phyloP scores from a whole-genome alignment of 1,140 invertebrate species.

The Phocides pigmalion region DNA sequence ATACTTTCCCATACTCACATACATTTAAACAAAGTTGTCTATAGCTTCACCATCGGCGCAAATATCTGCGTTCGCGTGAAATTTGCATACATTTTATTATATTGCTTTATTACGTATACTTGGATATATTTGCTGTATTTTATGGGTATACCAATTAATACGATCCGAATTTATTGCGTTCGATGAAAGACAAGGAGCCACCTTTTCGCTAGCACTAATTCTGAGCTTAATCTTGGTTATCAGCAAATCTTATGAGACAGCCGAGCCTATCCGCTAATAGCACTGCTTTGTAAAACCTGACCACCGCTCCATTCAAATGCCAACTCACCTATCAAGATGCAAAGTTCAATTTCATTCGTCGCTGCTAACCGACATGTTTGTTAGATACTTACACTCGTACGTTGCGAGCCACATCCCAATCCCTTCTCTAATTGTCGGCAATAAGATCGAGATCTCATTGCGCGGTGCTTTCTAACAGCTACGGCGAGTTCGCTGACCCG shows the following conservation, averaged over 20 bases:
- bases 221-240: constrained; percentile 60
- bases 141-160: constrained; percentile 7
- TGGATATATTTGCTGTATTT: neutral
- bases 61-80: too few relatives aligned
- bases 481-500: constrained; percentile 61
- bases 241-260: constrained; percentile 66
- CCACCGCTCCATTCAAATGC: neutral
- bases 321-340: constrained; percentile 6
- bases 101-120: too few relatives aligned
- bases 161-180: constrained; percentile 22
- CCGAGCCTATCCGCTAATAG: constrained; percentile 59
- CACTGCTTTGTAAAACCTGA: constrained; percentile 56
- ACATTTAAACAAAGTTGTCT: too few relatives aligned
- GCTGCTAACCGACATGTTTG: constrained; percentile 55
- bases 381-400: constrained; percentile 60
- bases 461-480: constrained; percentile 50
- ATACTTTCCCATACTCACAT: too few relatives aligned
- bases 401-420: constrained; percentile 12
- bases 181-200: constrained; percentile 35
- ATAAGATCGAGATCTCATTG: constrained; percentile 40
- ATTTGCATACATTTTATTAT: too few relatives aligned
- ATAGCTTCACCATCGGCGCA: too few relatives aligned
- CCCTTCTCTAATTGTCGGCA: constrained; percentile 19
- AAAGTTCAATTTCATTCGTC: constrained; percentile 39
- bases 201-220: constrained; percentile 49